Percentiles rank a stretch among this genome's conserved stretches.
These are phyloP conservation scores for Parthenolecanium corni DNA, from an alignment of 2,888 invertebrate species.

Conservation along the genomic window DNA sequence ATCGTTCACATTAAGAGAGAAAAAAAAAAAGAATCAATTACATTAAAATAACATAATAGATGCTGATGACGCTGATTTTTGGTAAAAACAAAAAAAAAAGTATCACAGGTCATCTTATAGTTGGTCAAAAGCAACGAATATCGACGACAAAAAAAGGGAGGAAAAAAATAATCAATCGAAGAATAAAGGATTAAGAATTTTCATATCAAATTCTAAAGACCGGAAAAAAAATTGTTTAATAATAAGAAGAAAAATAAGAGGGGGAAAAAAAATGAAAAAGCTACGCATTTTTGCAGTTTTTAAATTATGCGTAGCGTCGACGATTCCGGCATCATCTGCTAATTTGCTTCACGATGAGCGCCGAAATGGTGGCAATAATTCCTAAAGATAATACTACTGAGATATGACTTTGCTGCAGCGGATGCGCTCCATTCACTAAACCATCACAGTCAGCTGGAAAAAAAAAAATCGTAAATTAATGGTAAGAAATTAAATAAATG, in stretches of 20 bases:
- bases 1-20: conserved; percentile 26
- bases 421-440: conserved; percentile 3
- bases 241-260: conserved; percentile 1
- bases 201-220: neutral
- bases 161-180: conserved; percentile 6
- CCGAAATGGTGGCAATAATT: neutral
- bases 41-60: conserved; percentile 1
- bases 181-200: conserved; percentile 1
- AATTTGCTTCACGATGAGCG: neutral
- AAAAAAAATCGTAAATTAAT: neutral
- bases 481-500: neutral
- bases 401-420: neutral
- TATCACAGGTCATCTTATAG: conserved; percentile 28
- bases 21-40: conserved; percentile 5
- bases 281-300: neutral
- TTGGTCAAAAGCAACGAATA: conserved; percentile 23
- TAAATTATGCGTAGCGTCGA: neutral
- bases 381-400: neutral
- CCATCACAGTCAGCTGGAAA: conserved; percentile 24
- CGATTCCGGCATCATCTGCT: conserved; percentile 17
- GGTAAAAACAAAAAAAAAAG: conserved; percentile 11
- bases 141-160: neutral
- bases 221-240: neutral
- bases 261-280: neutral
- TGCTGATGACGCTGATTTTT: conserved; percentile 26